A percentile compares a stretch with the other conserved stretches of the same genome.
phyloP scores from a whole-genome alignment of 1,140 invertebrate genomes.

The Drosophila insularis region DNA sequence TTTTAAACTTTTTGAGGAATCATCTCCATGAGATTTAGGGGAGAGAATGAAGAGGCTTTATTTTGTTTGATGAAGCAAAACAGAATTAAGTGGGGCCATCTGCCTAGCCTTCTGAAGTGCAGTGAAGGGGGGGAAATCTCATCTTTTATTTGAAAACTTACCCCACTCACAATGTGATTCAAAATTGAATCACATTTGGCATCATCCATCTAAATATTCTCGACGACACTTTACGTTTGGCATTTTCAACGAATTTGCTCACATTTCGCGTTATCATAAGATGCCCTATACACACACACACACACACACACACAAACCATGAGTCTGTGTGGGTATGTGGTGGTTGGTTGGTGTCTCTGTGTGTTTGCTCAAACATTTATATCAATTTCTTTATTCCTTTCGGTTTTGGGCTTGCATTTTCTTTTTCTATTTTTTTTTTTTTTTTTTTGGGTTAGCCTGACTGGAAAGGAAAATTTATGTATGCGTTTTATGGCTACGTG shows the following conservation, averaged over 20 bases:
- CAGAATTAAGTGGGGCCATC: constrained; percentile 31
- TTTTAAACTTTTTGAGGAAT: background rate
- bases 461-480: constrained; percentile 64
- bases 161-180: background rate
- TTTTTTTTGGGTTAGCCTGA: constrained; percentile 24
- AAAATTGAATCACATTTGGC: constrained; percentile 46
- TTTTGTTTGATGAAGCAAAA: constrained; percentile 33
- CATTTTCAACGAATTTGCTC: constrained; percentile 33
- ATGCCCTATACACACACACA: background rate
- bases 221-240: constrained; percentile 28
- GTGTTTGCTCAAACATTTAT: constrained; percentile 69
- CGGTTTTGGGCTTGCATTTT: constrained; percentile 55
- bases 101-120: background rate
- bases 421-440: constrained; percentile 13
- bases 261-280: constrained; percentile 44
- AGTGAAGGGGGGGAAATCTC: background rate
- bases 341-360: constrained; percentile 17
- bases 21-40: background rate
- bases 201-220: constrained; percentile 55
- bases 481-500: constrained; percentile 75
- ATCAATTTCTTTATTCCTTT: constrained; percentile 77
- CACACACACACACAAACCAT: too few relatives aligned
- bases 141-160: background rate
- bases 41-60: background rate
- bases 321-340: background rate